Conservation (phyloP, 2,113 vertebrate genomes). For the Takifugu flavidus region DNA sequence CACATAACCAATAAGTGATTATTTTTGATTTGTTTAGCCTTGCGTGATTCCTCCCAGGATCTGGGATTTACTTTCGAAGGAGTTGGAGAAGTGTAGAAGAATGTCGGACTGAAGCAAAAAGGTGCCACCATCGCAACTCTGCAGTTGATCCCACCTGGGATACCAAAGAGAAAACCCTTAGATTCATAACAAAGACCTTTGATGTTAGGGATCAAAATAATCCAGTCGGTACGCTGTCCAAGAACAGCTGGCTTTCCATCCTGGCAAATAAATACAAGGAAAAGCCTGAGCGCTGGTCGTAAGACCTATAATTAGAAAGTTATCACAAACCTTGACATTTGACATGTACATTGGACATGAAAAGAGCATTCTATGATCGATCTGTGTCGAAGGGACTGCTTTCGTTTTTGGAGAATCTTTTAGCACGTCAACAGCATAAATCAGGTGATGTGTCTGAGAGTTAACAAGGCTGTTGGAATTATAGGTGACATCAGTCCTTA, state of each 20-base stretch:
- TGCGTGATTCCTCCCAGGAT: too few relatives aligned
- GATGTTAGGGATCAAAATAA: constrained; percentile 60
- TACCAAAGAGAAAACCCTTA: constrained; percentile 14
- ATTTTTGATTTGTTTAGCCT: too few relatives aligned
- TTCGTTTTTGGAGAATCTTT: constrained; percentile 9
- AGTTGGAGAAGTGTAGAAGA: constrained; percentile 10
- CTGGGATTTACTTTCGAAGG: background rate
- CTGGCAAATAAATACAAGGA: constrained; percentile 54
- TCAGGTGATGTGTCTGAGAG: constrained; percentile 16
- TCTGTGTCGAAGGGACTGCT: background rate
- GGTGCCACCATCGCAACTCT: constrained; percentile 24
- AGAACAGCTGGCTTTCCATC: constrained; percentile 54
- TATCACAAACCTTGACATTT: constrained; percentile 72
- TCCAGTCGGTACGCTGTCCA: constrained; percentile 57
- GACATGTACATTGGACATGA: constrained; percentile 52
- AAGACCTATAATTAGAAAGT: constrained; percentile 68
- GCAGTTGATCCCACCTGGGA: too few relatives aligned
- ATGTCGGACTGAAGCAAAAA: constrained; percentile 26
- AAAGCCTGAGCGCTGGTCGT: constrained; percentile 54
- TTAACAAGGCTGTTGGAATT: constrained; percentile 37
- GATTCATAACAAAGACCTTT: constrained; percentile 34
- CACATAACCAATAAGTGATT: too few relatives aligned
- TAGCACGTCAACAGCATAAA: constrained; percentile 32
- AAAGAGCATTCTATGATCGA: constrained; percentile 46
- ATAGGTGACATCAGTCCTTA: background rate